Evolutionary conservation across 2,888 invertebrate genomes (phyloP).

Genomic region (Temnothorax unifasciatus): DNA sequence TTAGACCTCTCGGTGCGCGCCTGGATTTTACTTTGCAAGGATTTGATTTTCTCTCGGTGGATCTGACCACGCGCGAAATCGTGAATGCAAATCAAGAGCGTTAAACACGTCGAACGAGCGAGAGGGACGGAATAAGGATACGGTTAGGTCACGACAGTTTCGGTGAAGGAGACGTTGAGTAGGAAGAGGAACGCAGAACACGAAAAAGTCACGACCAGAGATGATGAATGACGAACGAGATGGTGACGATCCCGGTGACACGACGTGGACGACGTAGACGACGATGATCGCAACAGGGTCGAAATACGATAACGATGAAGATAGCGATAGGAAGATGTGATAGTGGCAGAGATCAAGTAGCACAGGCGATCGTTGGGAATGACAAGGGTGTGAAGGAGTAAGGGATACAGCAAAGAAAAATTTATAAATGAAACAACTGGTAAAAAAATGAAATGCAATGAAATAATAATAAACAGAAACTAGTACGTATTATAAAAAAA

Average conservation of each 20-base stretch:
- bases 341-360: conserved; percentile 55
- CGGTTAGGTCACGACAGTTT: not conserved
- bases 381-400: conserved; percentile 58
- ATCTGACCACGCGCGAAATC: conserved; percentile 87
- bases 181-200: not conserved
- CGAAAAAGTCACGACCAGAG: conserved; percentile 44
- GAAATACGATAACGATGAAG: conserved; percentile 57
- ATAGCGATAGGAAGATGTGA: conserved; percentile 40
- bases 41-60: conserved; percentile 94
- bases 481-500: conserved; percentile 40
- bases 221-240: conserved; percentile 1
- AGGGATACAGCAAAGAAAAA: conserved; percentile 84
- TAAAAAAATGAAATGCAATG: conserved; percentile 68
- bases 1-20: conserved; percentile 96
- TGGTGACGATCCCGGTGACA: not conserved
- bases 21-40: conserved; percentile 95
- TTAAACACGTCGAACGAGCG: conserved; percentile 73
- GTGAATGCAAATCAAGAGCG: conserved; percentile 16
- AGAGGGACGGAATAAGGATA: conserved; percentile 62
- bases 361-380: conserved; percentile 41
- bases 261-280: not conserved
- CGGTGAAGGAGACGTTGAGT: not conserved
- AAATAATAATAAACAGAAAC: conserved; percentile 72
- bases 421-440: conserved; percentile 83
- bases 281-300: conserved; percentile 38